Evolutionary conservation across 2,888 invertebrate species (phyloP).

Genomic region (Drosophila monieri): DNA sequence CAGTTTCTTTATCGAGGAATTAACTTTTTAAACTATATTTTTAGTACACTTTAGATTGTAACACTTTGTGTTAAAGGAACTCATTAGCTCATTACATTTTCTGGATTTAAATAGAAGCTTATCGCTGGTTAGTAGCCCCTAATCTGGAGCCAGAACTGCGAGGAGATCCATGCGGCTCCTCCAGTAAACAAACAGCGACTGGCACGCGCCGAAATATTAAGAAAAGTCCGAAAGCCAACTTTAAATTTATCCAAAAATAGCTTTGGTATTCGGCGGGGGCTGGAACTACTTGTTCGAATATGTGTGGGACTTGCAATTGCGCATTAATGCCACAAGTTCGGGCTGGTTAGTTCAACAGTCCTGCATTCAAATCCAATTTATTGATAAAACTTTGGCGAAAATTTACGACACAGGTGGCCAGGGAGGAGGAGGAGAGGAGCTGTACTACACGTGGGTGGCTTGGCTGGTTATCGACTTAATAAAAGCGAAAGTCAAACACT

Average conservation of each 20-base stretch:
- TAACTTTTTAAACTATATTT: slow-evolving; percentile 8
- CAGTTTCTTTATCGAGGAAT: slow-evolving; percentile 7
- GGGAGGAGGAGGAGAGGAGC: neutral
- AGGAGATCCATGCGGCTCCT: slow-evolving; percentile 28
- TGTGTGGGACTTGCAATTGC: slow-evolving; percentile 58
- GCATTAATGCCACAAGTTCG: slow-evolving; percentile 58
- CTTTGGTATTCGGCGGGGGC: slow-evolving; percentile 32
- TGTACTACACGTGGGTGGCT: slow-evolving; percentile 33
- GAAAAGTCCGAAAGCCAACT: slow-evolving; percentile 3
- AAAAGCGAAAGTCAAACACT: slow-evolving; percentile 49
- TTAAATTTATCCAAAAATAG: slow-evolving; percentile 43
- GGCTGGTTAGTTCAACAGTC: slow-evolving; percentile 60
- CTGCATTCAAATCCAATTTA: slow-evolving; percentile 61
- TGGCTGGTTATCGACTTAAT: slow-evolving; percentile 71
- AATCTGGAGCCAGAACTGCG: slow-evolving; percentile 5
- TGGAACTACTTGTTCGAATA: slow-evolving; percentile 35
- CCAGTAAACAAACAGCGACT: slow-evolving; percentile 12
- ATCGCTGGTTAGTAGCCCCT: slow-evolving; percentile 8
- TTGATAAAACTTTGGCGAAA: slow-evolving; percentile 72
- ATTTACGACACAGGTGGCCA: slow-evolving; percentile 43
- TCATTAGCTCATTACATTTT: neutral
- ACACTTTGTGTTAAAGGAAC: no score
- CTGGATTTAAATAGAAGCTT: neutral
- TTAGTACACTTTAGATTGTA: neutral
- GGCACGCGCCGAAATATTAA: slow-evolving; percentile 30